Conservation (phyloP, 2,888 invertebrate genomes). For the Podotricha telesiphe region DNA sequence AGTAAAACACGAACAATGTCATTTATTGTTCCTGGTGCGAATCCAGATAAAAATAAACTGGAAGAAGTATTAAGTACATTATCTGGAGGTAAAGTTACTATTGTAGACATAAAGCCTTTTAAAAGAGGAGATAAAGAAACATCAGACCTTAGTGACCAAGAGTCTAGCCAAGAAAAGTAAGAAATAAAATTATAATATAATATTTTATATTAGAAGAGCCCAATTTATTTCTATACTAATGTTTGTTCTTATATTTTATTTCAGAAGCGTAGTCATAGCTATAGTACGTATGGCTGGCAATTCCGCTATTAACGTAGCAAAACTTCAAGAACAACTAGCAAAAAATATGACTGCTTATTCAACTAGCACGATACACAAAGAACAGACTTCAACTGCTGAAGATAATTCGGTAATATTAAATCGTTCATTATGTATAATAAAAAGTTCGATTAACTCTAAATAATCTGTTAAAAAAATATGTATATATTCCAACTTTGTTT, state of each 20-base stretch:
- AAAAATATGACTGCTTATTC: constrained; percentile 76
- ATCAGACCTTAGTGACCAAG: constrained; percentile 78
- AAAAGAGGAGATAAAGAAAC: constrained; percentile 83
- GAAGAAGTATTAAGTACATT: constrained; percentile 90
- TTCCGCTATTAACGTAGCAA: constrained; percentile 88
- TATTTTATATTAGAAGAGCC: background rate
- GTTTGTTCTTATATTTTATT: constrained; percentile 49
- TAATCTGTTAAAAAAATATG: background rate
- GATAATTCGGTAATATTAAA: constrained; percentile 59
- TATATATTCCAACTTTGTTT: constrained; percentile 49
- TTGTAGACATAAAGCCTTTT: constrained; percentile 89
- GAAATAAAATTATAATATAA: constrained; percentile 36
- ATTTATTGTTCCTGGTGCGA: constrained; percentile 91
- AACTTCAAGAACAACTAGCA: constrained; percentile 86
- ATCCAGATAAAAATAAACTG: constrained; percentile 88
- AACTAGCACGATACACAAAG: constrained; percentile 57
- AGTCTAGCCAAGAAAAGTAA: constrained; percentile 84
- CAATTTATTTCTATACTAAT: background rate
- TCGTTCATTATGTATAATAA: background rate
- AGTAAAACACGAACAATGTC: constrained; percentile 89
- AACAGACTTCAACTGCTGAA: constrained; percentile 49
- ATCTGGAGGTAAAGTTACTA: constrained; percentile 91
- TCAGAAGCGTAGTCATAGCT: constrained; percentile 88
- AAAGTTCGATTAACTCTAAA: no score
- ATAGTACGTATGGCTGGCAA: constrained; percentile 87